phyloP scores from a whole-genome alignment of 2,797 vertebrate genomes.

The Tiaroga cobitis region DNA sequence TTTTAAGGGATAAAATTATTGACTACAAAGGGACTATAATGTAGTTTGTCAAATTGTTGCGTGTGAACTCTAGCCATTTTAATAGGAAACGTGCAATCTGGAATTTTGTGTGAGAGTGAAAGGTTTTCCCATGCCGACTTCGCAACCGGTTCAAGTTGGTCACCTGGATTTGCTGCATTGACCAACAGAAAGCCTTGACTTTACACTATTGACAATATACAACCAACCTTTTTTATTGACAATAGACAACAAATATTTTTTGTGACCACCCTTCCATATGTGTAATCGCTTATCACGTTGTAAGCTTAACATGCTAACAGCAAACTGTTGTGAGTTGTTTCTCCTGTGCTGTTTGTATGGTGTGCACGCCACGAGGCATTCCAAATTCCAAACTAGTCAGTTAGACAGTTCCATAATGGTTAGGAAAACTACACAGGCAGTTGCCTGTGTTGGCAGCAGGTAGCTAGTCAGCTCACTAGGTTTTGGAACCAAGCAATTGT shows the following conservation, averaged over 20 bases:
- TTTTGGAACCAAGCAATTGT: background rate
- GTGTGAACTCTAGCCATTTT: background rate
- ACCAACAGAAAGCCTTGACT: background rate
- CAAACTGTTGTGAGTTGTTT: slow-evolving; percentile 16
- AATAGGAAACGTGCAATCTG: background rate
- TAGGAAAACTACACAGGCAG: background rate
- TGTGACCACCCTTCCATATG: background rate
- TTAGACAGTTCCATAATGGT: background rate
- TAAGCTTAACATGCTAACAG: background rate
- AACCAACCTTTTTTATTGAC: background rate
- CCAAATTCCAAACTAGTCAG: background rate
- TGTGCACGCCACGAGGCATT: background rate
- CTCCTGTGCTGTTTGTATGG: background rate
- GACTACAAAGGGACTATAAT: too few relatives aligned
- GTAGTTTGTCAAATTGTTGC: background rate
- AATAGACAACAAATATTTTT: background rate
- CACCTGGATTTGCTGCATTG: background rate
- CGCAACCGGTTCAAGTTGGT: background rate
- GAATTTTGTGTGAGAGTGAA: background rate
- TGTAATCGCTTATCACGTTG: background rate
- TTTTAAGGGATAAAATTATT: too few relatives aligned
- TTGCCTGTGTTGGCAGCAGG: slow-evolving; percentile 2
- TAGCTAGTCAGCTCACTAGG: background rate
- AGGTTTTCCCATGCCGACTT: background rate
- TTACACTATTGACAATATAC: background rate